phyloP scores from a whole-genome alignment of 2,113 vertebrate species.

The Periophthalmus modestus region DNA sequence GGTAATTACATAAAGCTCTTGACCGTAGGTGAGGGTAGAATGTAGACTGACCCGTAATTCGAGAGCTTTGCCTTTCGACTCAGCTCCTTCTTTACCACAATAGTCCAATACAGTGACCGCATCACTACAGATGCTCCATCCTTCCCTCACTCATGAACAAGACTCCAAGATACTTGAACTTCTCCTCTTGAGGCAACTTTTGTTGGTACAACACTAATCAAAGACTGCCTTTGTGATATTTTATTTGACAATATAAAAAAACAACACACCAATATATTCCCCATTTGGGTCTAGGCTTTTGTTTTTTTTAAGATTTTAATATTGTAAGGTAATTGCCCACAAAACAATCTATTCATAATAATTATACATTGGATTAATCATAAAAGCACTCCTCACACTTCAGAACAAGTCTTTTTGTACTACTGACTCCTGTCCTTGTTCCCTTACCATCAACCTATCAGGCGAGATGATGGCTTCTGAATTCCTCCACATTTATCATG shows the following conservation, averaged over 20 bases:
- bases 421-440: conserved; percentile 12
- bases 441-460: conserved; percentile 13
- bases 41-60: too few species aligned
- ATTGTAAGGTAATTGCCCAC: neutral
- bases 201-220: neutral
- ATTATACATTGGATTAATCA: neutral
- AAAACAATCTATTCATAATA: neutral
- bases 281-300: too few species aligned
- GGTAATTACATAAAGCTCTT: too few species aligned
- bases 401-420: neutral
- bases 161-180: too few species aligned
- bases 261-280: too few species aligned
- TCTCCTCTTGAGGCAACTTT: too few species aligned
- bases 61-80: too few species aligned
- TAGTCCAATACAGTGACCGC: too few species aligned
- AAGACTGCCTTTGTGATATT: neutral
- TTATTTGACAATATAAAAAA: neutral
- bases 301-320: neutral
- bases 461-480: conserved; percentile 25
- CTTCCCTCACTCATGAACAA: too few species aligned
- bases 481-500: conserved; percentile 52
- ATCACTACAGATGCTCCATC: too few species aligned
- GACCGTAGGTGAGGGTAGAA: too few species aligned
- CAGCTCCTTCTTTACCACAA: too few species aligned
- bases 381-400: neutral